Percentiles rank a stretch among this genome's conserved stretches.
Conservation (phyloP, 2,888 invertebrate species). For the Apamea crenata region DNA sequence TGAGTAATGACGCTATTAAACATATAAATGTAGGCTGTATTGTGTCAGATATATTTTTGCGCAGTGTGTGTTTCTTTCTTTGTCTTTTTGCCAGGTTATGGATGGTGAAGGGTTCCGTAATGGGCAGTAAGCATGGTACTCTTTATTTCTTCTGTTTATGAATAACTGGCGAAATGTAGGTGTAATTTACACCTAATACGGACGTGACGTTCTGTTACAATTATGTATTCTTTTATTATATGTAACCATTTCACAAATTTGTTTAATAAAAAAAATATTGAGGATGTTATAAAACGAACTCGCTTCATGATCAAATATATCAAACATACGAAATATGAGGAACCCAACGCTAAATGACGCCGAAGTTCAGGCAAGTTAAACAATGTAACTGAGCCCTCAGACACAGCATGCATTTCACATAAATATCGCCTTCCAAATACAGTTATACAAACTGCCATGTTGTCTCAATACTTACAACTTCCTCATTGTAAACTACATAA, state of each 20-base stretch:
- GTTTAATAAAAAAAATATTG: too few species aligned
- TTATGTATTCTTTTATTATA: not conserved
- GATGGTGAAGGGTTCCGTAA: conserved; percentile 29
- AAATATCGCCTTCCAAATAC: conserved; percentile 60
- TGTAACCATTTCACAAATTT: too few species aligned
- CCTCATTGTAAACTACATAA: conserved; percentile 65
- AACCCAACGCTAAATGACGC: conserved; percentile 13
- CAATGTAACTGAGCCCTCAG: conserved; percentile 47
- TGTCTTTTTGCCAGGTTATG: conserved; percentile 13
- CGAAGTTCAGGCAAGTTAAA: conserved; percentile 57
- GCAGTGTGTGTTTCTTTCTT: conserved; percentile 28
- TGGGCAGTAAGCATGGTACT: conserved; percentile 9
- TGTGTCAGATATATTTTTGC: conserved; percentile 54
- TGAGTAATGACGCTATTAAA: conserved; percentile 69
- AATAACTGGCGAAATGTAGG: not conserved
- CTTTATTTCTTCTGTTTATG: conserved; percentile 6
- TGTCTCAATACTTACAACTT: conserved; percentile 52
- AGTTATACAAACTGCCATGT: conserved; percentile 60
- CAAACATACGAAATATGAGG: not conserved
- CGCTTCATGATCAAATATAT: not conserved
- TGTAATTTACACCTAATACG: not conserved
- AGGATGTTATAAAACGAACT: not conserved
- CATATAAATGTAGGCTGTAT: conserved; percentile 66
- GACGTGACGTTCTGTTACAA: not conserved
- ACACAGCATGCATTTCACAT: conserved; percentile 40